Conservation (phyloP, 2,113 vertebrate species). For the Bungarus multicinctus region DNA sequence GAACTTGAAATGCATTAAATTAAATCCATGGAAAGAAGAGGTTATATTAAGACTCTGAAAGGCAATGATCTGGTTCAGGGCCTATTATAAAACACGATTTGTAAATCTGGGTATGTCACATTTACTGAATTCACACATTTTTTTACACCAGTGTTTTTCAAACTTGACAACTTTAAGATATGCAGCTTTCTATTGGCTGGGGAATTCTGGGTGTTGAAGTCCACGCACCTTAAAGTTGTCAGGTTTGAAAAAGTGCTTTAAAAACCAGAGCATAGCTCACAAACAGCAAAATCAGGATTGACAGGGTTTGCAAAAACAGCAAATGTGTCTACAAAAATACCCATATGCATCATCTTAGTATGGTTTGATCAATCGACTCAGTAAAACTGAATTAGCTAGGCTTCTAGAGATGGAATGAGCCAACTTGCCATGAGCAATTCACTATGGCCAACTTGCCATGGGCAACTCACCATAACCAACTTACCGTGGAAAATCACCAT, state of each 20-base stretch:
- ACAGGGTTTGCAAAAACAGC: neutral
- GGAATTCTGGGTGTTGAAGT: neutral
- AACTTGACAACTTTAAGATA: neutral
- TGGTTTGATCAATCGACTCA: neutral
- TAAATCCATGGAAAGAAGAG: conserved; percentile 15
- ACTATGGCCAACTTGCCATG: too few species aligned
- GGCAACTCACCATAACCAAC: too few species aligned
- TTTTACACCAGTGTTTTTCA: neutral
- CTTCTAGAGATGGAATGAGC: too few species aligned
- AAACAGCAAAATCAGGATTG: neutral
- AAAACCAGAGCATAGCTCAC: neutral
- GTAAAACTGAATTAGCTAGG: neutral
- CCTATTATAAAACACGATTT: neutral
- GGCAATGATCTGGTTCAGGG: neutral
- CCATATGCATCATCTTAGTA: too few species aligned
- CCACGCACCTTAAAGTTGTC: neutral
- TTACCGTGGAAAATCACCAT: too few species aligned
- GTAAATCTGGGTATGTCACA: neutral
- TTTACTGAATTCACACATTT: neutral
- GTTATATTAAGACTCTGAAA: neutral
- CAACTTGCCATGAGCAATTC: too few species aligned
- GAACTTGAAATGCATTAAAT: conserved; percentile 36
- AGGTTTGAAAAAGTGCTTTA: neutral
- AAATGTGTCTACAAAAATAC: neutral
- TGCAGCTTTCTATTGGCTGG: neutral